A percentile compares a stretch with the other conserved stretches of the same genome.
Conservation (phyloP, 2,113 vertebrate species). For the Mixornis gularis region DNA sequence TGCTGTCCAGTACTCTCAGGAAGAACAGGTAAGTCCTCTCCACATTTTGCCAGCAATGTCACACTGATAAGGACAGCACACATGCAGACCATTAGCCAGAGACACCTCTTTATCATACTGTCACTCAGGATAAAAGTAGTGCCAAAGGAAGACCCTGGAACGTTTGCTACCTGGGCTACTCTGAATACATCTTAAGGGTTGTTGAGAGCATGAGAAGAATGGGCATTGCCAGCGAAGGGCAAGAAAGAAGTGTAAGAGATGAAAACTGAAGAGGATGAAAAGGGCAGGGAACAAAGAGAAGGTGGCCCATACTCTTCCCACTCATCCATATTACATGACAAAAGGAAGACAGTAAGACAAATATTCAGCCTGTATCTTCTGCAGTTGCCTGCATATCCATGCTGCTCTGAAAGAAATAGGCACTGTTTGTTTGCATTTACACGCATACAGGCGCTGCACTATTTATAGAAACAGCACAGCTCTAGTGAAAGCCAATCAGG, state of each 20-base stretch:
- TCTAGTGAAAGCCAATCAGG: constrained; percentile 30
- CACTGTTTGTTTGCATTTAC: neutral
- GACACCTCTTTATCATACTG: neutral
- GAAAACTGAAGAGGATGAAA: neutral
- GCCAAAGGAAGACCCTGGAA: neutral
- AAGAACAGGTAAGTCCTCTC: neutral
- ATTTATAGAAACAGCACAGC: constrained; percentile 23
- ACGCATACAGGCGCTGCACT: neutral
- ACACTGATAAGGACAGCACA: neutral
- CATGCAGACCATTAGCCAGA: neutral
- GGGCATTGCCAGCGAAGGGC: neutral
- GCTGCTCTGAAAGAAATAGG: neutral
- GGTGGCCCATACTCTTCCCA: neutral
- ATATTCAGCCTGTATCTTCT: neutral
- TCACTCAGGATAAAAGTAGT: neutral
- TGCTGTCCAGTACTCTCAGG: neutral
- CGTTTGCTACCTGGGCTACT: neutral
- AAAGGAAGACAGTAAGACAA: neutral
- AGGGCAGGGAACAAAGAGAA: neutral
- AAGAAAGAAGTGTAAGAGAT: neutral
- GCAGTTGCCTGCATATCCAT: neutral
- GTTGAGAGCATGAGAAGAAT: neutral
- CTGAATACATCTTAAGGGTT: neutral
- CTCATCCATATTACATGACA: neutral
- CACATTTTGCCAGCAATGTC: neutral